phyloP scores from a whole-genome alignment of 2,113 vertebrate genomes.

The Sardina pilchardus region DNA sequence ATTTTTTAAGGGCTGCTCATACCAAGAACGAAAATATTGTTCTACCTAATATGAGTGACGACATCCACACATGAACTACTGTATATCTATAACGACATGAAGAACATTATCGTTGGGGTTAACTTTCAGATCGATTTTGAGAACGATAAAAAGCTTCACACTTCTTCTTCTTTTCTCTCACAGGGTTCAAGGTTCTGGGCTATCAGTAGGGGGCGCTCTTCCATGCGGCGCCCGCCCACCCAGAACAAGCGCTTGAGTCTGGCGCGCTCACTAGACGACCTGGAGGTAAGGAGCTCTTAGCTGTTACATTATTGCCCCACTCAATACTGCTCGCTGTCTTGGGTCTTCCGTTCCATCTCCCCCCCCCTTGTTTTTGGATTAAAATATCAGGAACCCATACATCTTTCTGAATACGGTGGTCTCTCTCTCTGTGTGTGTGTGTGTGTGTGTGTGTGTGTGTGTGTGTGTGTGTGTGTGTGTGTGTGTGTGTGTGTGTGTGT shows the following conservation, averaged over 20 bases:
- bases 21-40: too few relatives aligned
- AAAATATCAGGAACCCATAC: too few relatives aligned
- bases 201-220: slow-evolving; percentile 69
- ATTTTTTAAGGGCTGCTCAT: not conserved
- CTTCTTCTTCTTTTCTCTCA: slow-evolving; percentile 24
- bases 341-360: not conserved
- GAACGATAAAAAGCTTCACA: too few relatives aligned
- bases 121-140: too few relatives aligned
- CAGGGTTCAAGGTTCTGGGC: slow-evolving; percentile 81
- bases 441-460: not conserved
- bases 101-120: too few relatives aligned
- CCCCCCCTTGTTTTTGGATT: too few relatives aligned
- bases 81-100: too few relatives aligned
- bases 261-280: slow-evolving; percentile 89
- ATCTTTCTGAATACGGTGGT: too few relatives aligned
- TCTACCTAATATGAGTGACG: too few relatives aligned
- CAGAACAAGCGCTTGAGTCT: slow-evolving; percentile 82
- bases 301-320: not conserved
- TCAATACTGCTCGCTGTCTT: not conserved
- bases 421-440: not conserved
- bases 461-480: not conserved
- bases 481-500: not conserved
- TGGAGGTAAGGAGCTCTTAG: slow-evolving; percentile 75
- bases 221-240: slow-evolving; percentile 77
- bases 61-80: too few relatives aligned